Evolutionary conservation across 2,888 invertebrate species (phyloP).

Genomic region (Pyrgus malvae): DNA sequence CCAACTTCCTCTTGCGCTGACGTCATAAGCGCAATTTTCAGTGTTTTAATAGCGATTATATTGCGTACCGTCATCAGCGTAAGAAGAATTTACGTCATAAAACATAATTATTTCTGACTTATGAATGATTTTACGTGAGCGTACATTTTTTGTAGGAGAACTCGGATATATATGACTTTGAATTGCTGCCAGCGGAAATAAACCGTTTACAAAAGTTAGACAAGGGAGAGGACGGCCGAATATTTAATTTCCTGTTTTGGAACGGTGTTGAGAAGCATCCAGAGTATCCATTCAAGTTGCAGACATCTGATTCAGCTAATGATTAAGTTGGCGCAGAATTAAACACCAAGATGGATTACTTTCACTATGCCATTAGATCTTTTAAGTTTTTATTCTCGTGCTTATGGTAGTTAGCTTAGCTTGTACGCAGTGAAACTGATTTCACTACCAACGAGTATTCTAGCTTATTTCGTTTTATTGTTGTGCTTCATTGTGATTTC

Average conservation of each 20-base stretch:
- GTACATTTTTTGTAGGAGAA: conserved; percentile 77
- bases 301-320: conserved; percentile 9
- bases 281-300: conserved; percentile 83
- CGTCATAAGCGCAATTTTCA: too few species aligned
- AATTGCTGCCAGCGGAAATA: conserved; percentile 79
- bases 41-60: too few species aligned
- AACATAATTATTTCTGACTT: conserved; percentile 1
- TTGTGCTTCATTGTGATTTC: conserved; percentile 21
- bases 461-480: background rate
- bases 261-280: conserved; percentile 86
- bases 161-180: conserved; percentile 85
- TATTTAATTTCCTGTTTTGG: conserved; percentile 86
- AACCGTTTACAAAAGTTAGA: conserved; percentile 80
- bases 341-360: background rate
- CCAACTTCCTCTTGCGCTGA: too few species aligned
- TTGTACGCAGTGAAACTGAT: conserved; percentile 18
- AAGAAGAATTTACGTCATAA: too few species aligned
- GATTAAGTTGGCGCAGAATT: background rate
- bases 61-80: too few species aligned
- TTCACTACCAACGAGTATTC: conserved; percentile 3
- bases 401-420: conserved; percentile 3
- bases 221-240: conserved; percentile 83
- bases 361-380: conserved; percentile 4
- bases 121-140: background rate
- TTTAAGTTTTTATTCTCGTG: conserved; percentile 2